Base-by-base conservation (phyloP, 2,888 invertebrate genomes). In the Ectemnius continuus region DNA sequence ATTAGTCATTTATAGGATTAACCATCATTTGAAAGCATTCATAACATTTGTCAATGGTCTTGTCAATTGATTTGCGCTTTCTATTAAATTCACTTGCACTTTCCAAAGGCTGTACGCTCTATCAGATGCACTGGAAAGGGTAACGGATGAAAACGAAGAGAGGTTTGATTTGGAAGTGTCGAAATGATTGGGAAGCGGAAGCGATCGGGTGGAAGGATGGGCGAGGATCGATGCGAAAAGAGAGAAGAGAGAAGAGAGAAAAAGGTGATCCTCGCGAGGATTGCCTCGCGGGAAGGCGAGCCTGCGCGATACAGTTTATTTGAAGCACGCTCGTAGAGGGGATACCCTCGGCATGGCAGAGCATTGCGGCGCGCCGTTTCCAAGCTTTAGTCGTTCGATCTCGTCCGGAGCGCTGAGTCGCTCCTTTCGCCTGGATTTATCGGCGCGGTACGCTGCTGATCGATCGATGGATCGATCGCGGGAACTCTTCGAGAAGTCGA, bases 381-480 rank as follows among this genome's bases (percentile, higher is more conserved):
- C 83, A 66, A 83, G 86, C 87, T 86, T 88, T 86, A 89, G 90
- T 90, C 87, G 87, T 86, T 85, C 89, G 87, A 89, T 87, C 88
- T 87, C 88, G 86, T 88, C 84, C 86, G 87, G 78, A 82, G 88
- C 84, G 88, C 87, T 86, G 88, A 81, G 86, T 80, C 83, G 87
- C 74, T 83, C 83, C 52, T 81, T 67, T 78, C 72, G 70, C 73
- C 36, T 36, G 36, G 36, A 36, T 36, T 36, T 36, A 36, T 36
- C 36, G 36, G 20, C 59, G 23, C 61, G 52, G 16, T 26, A n/a
- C 18, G 23, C 48, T 52, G 57, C 28, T 16, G 26, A 63, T 74
- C 81, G 81, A 73, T 74, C 76, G 73, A 70, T 74, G 68, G 73
- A 63, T 80, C 67, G 81, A 76, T 70, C 45, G 28, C 58, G 47